These are phyloP conservation scores for Dryocosmus kuriphilus DNA, from an alignment of 2,888 invertebrate species.

Conservation along the genomic window DNA sequence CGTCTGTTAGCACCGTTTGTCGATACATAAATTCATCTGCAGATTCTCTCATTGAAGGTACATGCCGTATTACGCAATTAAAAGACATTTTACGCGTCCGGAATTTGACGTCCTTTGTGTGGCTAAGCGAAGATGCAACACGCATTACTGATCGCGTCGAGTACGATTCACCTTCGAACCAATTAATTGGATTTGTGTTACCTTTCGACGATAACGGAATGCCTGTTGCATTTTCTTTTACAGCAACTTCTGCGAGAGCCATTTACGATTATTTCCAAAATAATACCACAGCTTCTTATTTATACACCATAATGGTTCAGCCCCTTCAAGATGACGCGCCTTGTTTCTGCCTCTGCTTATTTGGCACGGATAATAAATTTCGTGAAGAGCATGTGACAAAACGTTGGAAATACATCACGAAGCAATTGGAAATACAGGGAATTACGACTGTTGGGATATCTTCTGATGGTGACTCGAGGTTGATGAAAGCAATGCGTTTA, in stretches of 20 bases:
- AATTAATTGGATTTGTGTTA: conserved; percentile 53
- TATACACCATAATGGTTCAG: conserved; percentile 52
- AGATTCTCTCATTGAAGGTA: conserved; percentile 53
- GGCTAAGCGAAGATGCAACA: conserved; percentile 60
- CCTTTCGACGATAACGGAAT: conserved; percentile 47
- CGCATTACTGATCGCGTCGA: conserved; percentile 53
- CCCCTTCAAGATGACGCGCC: conserved; percentile 41
- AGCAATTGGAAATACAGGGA: conserved; percentile 38
- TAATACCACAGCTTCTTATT: conserved; percentile 43
- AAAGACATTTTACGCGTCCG: conserved; percentile 49
- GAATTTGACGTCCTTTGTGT: conserved; percentile 51
- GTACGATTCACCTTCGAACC: conserved; percentile 52
- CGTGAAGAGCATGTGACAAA: conserved; percentile 44
- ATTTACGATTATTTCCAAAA: conserved; percentile 45
- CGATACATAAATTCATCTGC: conserved; percentile 43
- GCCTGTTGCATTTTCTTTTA: conserved; percentile 50
- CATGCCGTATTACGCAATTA: conserved; percentile 52
- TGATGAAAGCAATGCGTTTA: too few species aligned
- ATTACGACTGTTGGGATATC: too few species aligned
- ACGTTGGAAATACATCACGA: conserved; percentile 54
- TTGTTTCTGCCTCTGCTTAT: conserved; percentile 52
- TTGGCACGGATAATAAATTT: conserved; percentile 51
- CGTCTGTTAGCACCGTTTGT: conserved; percentile 51
- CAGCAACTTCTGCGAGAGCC: conserved; percentile 51
- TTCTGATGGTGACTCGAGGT: too few species aligned